These are phyloP conservation scores for Phlogophora meticulosa DNA, from an alignment of 2,888 invertebrate genomes.

Conservation along the genomic window DNA sequence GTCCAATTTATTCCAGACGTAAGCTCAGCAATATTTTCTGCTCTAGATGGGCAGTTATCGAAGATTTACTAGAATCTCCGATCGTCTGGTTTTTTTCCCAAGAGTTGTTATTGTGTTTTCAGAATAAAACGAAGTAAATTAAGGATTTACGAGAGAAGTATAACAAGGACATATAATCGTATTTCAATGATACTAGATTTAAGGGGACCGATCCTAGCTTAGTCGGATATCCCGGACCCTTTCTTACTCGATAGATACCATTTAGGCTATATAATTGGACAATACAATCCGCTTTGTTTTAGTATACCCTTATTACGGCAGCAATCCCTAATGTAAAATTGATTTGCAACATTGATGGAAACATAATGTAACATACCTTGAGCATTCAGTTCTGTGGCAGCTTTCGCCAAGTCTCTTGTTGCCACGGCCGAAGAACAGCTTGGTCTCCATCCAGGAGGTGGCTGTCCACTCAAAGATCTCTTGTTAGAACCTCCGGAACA, in stretches of 20 bases:
- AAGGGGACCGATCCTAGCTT: conserved; percentile 46
- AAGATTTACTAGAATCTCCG: conserved; percentile 15
- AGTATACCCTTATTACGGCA: background rate
- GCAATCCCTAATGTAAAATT: conserved; percentile 8
- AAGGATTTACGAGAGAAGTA: conserved; percentile 21
- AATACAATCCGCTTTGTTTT: conserved; percentile 32
- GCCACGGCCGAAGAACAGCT: conserved; percentile 92
- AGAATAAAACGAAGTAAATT: conserved; percentile 35
- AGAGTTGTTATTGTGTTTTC: conserved; percentile 29
- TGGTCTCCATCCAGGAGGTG: conserved; percentile 90
- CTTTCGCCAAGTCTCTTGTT: conserved; percentile 91
- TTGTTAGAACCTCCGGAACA: conserved; percentile 89
- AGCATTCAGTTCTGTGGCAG: conserved; percentile 93
- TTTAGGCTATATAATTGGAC: conserved; percentile 50
- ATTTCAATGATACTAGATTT: conserved; percentile 53
- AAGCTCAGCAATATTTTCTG: conserved; percentile 27
- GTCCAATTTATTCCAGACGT: conserved; percentile 46
- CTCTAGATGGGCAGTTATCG: conserved; percentile 21
- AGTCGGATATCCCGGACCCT: conserved; percentile 32
- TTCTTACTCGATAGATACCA: conserved; percentile 32
- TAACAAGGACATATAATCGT: conserved; percentile 45
- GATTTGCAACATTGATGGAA: background rate
- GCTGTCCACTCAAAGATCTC: conserved; percentile 87
- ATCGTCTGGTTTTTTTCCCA: conserved; percentile 11
- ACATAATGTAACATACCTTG: conserved; percentile 91